Base-by-base conservation (phyloP, 1,140 invertebrate species). In the Ostrea denselamellosa region DNA sequence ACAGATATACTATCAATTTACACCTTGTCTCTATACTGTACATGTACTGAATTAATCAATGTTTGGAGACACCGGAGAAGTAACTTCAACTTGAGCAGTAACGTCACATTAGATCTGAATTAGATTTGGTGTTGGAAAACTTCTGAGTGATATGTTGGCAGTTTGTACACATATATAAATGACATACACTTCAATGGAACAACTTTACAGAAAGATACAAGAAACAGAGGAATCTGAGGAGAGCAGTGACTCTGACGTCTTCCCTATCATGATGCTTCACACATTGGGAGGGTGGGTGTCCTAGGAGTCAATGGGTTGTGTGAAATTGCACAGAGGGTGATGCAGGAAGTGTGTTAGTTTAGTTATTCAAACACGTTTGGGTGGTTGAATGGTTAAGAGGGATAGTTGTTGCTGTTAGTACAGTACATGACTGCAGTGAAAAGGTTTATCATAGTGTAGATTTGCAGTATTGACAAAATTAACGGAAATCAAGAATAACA, bases 271-370 rank as follows among this genome's bases (percentile, higher is more conserved):
- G 25, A 77, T 22, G 68, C 28, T 77, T 77, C 68, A 28, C 2
- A 77, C 68, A 14, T 14, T 77, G 68, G 28, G 68, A 77, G 68
- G 68, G 68, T 77, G 68, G 68, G 68, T 77, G 22, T 28, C 28
- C 10, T 71, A 22, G 10, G 68, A 12, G 9, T 44, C 25, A 25
- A 0, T 10, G 25, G 25, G 68, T 77, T 34, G 68, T 77, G 68
- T 77, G 28, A 77, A 34, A 25, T 14, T 77, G 22, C 68, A 77
- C 14, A 34, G 25, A 34, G 22, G 28, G 25, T 62, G 56, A 19
- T 2, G 56, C 14, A 62, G 2, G 56, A 44, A 62, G 54, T 56
- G 54, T 12, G 9, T 62, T 19, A 62, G 56, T n/a, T 17, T 62
- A 8, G 56, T 62, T 62, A 58, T n/a, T n/a, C 17, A 58, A 62